These are phyloP conservation scores for Habrosyne pyritoides DNA, from an alignment of 2,888 invertebrate species.

Conservation along the genomic window DNA sequence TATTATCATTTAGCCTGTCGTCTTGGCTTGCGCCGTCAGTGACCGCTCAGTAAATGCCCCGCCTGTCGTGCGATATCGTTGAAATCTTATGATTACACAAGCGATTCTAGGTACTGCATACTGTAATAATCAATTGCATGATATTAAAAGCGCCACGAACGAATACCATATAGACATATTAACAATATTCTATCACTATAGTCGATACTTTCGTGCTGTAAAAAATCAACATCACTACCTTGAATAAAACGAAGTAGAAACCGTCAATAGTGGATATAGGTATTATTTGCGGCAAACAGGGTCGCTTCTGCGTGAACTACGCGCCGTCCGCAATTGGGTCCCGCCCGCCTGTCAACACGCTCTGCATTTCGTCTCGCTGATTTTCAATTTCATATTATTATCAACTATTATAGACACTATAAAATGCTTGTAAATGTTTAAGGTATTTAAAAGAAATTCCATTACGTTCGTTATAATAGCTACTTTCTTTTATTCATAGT, in stretches of 20 bases:
- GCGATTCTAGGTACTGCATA: no score
- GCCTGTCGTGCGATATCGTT: no score
- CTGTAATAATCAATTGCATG: no score
- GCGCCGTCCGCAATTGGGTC: slow-evolving; percentile 43
- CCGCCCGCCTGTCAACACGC: slow-evolving; percentile 42
- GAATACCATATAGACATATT: slow-evolving; percentile 13
- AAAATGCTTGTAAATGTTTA: neutral
- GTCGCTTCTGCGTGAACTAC: slow-evolving; percentile 47
- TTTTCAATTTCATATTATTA: slow-evolving; percentile 23
- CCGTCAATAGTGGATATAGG: slow-evolving; percentile 46
- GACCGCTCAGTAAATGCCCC: no score
- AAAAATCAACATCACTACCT: neutral
- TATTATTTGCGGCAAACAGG: slow-evolving; percentile 55
- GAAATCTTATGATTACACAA: no score
- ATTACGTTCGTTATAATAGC: no score
- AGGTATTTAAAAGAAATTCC: no score
- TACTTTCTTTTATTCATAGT: no score
- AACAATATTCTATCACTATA: slow-evolving; percentile 28
- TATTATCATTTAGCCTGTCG: no score
- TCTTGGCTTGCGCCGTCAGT: no score
- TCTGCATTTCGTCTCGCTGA: slow-evolving; percentile 16
- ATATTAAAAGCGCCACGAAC: no score
- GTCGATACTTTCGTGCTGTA: no score
- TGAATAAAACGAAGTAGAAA: slow-evolving; percentile 51
- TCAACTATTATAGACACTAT: neutral